Evolutionary conservation across 2,888 invertebrate species (phyloP).

Genomic region (Ypsolopha sequella): DNA sequence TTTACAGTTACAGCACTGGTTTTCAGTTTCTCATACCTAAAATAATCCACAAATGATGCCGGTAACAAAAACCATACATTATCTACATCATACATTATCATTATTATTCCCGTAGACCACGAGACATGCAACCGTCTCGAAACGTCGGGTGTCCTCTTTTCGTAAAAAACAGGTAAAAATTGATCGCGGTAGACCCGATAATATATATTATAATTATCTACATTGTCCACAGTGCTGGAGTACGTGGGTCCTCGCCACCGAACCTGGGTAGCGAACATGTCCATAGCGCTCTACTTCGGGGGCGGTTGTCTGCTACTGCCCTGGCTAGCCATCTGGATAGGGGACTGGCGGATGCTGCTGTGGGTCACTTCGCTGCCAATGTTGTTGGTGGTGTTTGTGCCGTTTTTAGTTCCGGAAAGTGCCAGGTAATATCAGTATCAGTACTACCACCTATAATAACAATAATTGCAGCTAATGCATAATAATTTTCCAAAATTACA

Average conservation of each 20-base stretch:
- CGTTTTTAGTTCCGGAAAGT: constrained; percentile 56
- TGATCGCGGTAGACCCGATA: too few relatives aligned
- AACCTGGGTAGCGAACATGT: constrained; percentile 62
- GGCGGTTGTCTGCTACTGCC: constrained; percentile 51
- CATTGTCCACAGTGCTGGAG: constrained; percentile 39
- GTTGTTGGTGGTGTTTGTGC: constrained; percentile 34
- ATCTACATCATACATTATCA: too few relatives aligned
- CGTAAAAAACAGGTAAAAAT: too few relatives aligned
- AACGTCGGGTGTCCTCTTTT: too few relatives aligned
- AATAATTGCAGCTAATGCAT: neutral
- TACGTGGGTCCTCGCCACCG: constrained; percentile 62
- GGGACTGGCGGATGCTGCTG: constrained; percentile 51
- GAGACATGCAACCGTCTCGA: too few relatives aligned
- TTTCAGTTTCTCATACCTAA: too few relatives aligned
- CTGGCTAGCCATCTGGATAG: constrained; percentile 56
- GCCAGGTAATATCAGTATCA: constrained; percentile 34
- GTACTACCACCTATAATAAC: constrained; percentile 5
- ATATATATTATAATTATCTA: too few relatives aligned
- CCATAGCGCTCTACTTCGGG: constrained; percentile 62
- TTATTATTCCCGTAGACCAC: too few relatives aligned
- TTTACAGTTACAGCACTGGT: too few relatives aligned
- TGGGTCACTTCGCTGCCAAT: constrained; percentile 52
- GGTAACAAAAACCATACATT: too few relatives aligned
- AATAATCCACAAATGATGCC: too few relatives aligned
- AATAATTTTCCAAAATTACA: constrained; percentile 15